Conservation (phyloP, 2,113 vertebrate species). For the Dascyllus trimaculatus region DNA sequence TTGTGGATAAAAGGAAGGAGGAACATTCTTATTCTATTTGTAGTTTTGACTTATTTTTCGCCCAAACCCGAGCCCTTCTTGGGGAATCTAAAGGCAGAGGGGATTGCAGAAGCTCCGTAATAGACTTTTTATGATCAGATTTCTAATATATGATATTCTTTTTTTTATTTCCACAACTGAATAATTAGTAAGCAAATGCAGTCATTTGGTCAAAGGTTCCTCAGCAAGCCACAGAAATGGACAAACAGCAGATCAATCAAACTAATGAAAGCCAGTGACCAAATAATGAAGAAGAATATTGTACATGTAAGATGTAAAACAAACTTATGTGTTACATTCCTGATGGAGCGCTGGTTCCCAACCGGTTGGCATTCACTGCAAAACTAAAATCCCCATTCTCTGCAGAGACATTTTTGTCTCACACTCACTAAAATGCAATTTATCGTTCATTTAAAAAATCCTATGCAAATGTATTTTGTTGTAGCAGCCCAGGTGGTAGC, state of each 20-base stretch:
- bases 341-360: no score
- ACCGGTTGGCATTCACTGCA: no score
- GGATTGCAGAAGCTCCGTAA: slow-evolving; percentile 1
- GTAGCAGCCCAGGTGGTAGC: no score
- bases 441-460: no score
- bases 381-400: neutral
- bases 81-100: neutral
- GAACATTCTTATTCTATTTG: neutral
- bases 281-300: no score
- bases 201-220: no score
- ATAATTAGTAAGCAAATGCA: neutral
- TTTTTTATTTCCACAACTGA: neutral
- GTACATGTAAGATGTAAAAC: no score
- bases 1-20: neutral
- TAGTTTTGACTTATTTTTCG: neutral
- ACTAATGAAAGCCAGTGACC: no score
- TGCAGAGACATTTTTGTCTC: neutral
- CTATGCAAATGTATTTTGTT: no score
- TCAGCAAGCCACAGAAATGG: no score
- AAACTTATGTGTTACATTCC: no score
- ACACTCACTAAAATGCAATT: neutral
- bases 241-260: no score
- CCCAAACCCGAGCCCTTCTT: neutral
- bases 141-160: neutral
- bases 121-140: neutral